Base-by-base conservation (phyloP, 2,113 vertebrate species). In the Lamprologus lemairii region DNA sequence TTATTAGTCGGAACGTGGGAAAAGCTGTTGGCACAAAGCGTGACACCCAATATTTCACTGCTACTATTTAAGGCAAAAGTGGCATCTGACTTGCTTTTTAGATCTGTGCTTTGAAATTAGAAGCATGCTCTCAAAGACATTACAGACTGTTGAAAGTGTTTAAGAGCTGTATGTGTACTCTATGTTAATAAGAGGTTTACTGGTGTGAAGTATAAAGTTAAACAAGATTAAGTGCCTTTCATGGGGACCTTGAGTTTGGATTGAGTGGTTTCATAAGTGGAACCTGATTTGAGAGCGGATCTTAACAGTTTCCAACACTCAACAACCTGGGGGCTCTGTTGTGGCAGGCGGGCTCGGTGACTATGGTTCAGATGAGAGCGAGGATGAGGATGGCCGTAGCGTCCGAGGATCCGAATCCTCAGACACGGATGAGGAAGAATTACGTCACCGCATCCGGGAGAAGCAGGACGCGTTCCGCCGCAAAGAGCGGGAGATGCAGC, bases 391-490 rank as follows among this genome's bases (percentile, higher is more conserved):
- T 86, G 97, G 97, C 78, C 97, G 95, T 92, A 99, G 98, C 40
- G 95, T 96, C 84, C 97, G 97, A 96, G 98, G 97, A 84, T 99
- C 99, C 54, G 99, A 99, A 82, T 99, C 98, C 37, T 99, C 99
- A 16, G 99, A 99, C 95, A 99, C 99, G 9, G 99, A 99, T 68
- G 99, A 99, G 88, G 99, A 99, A 95, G 98, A 99, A 96, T 95
- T 99, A 71, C 97, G 95, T 63, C 98, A 98, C 90, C 97, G 99
- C 92, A 99, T 99, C 95, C 97, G 97, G 82, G 98, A 99, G 97
- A 99, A 99, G 96, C 98, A 98, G 95, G 99, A 99, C 87, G 98
- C 99, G 1, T 99, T 99, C 96, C 98, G 98, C 91, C 97, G 98
- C 91, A 99, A 99, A 95, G 99, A 99, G 93, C 97, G 97, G 94